Evolutionary conservation across 2,113 vertebrate genomes (phyloP), one percentile per base, ranked within the genome.

Genomic region (Calypte anna): DNA sequence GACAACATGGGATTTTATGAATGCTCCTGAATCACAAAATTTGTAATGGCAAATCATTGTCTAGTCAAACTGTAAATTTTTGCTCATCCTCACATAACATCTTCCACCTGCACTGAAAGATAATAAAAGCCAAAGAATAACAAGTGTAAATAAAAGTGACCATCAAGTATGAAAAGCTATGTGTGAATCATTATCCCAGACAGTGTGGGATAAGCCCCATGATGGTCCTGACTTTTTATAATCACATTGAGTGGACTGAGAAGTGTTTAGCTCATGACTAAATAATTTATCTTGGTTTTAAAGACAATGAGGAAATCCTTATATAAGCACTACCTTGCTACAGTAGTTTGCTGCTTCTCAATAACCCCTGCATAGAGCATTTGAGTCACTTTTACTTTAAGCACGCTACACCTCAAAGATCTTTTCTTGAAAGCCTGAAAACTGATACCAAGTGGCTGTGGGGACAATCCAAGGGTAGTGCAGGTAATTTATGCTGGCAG

Each of bases 361-460:
- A n/a, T 57, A 93, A 61, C 12, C 6, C 30, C 59, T 62, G 21
- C 68, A 48, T 12, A 86, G 38, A 82, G 44, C 33, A 44, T 68
- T 80, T 50, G 64, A 95, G 73, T 33, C 7, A 64, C 64, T 83
- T 88, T 68, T 68, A 83, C 64, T n/a, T 68, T 24, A 93, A 95
- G 90, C n/a, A 88, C 44, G 21, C 64, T 83, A 51, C 57, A 68
- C 0, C 16, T 72, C 73, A 91, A 95, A 90, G 82, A 72, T 53
- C n/a, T 73, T 58, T 93, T 93, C 67, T 87, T 43, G 53, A 81
- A 90, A 93, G 91, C 88, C 88, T 95, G 91, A 95, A 94, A 97
- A 96, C 90, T 86, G 91, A 96, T 59, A 96, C 93, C 64, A 50
- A 1, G 4, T 28, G 53, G 64, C 88, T 67, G 53, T 23, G n/a